Percentiles rank a stretch among this genome's conserved stretches.
Conservation (phyloP, 2,113 vertebrate genomes). For the Thryonomys swinderianus region DNA sequence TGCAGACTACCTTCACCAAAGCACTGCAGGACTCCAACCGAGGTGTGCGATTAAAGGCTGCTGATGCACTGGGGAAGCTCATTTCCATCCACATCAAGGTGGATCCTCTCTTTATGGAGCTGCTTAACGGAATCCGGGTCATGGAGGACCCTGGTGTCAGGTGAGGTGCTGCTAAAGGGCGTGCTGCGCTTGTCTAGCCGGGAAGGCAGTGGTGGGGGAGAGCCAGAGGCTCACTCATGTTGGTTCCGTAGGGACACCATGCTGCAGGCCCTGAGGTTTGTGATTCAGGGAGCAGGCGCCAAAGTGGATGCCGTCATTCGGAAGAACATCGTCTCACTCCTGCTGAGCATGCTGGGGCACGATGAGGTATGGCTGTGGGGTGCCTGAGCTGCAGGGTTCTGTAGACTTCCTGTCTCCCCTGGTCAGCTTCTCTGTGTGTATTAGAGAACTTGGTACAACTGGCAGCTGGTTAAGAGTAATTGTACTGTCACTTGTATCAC, state of each 20-base stretch:
- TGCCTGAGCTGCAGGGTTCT: not conserved
- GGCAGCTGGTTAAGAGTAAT: not conserved
- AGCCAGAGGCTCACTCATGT: rapidly evolving
- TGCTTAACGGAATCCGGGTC: constrained; percentile 93
- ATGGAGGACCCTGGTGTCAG: constrained; percentile 96
- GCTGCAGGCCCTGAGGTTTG: constrained; percentile 97
- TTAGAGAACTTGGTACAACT: not conserved
- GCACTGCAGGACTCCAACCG: constrained; percentile 97
- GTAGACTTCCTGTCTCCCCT: not conserved
- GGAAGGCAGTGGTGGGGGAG: not conserved
- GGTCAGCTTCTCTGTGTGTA: not conserved
- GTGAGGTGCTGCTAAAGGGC: constrained; percentile 69
- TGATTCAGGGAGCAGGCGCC: constrained; percentile 95
- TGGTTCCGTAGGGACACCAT: constrained; percentile 93
- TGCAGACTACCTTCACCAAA: constrained; percentile 99
- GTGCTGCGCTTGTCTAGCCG: rapidly evolving
- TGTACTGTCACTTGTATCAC: not conserved
- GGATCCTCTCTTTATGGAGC: constrained; percentile 96
- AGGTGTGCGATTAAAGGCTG: constrained; percentile 94
- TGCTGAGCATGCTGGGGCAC: constrained; percentile 97
- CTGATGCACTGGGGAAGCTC: constrained; percentile 95
- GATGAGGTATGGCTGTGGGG: constrained; percentile 92
- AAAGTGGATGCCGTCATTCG: constrained; percentile 95
- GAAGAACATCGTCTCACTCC: constrained; percentile 92
- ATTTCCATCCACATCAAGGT: constrained; percentile 97